phyloP scores from a whole-genome alignment of 2,888 invertebrate genomes.

The Aporophyla nigra region DNA sequence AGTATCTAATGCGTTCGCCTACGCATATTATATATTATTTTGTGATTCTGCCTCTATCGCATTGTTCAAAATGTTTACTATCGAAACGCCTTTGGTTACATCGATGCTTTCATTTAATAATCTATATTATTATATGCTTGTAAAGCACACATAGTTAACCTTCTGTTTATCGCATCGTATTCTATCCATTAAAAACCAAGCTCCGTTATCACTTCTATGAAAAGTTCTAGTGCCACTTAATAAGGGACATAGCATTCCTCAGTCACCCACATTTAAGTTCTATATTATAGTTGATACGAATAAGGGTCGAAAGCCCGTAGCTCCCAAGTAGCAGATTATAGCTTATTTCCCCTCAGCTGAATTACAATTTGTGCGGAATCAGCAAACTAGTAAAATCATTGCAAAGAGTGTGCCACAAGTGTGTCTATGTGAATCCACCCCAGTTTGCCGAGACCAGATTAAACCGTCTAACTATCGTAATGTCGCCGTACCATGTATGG shows the following conservation, averaged over 20 bases:
- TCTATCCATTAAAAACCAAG: conserved; percentile 16
- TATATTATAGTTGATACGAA: conserved; percentile 22
- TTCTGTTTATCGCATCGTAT: conserved; percentile 1
- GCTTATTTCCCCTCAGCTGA: conserved; percentile 50
- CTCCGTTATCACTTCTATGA: conserved; percentile 25
- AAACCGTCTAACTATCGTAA: conserved; percentile 76
- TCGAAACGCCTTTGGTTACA: conserved; percentile 6
- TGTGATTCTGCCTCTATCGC: conserved; percentile 10
- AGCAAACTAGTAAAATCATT: conserved; percentile 56
- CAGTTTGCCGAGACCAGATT: conserved; percentile 73
- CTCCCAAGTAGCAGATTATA: conserved; percentile 40
- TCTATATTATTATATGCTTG: not conserved
- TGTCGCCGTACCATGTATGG: conserved; percentile 78
- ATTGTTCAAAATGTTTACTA: conserved; percentile 32
- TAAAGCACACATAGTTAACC: conserved; percentile 3
- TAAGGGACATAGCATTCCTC: not conserved
- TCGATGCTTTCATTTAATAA: conserved; percentile 16
- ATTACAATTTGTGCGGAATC: conserved; percentile 54
- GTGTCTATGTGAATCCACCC: conserved; percentile 65
- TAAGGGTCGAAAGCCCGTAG: conserved; percentile 42
- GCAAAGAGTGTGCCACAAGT: conserved; percentile 58
- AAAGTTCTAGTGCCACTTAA: conserved; percentile 12
- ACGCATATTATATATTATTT: conserved; percentile 22
- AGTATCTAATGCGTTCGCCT: conserved; percentile 33
- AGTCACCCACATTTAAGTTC: conserved; percentile 25